Percentiles rank a stretch among this genome's conserved stretches.
Evolutionary conservation across 1,140 invertebrate genomes (phyloP).

Genomic region (Lineus longissimus): DNA sequence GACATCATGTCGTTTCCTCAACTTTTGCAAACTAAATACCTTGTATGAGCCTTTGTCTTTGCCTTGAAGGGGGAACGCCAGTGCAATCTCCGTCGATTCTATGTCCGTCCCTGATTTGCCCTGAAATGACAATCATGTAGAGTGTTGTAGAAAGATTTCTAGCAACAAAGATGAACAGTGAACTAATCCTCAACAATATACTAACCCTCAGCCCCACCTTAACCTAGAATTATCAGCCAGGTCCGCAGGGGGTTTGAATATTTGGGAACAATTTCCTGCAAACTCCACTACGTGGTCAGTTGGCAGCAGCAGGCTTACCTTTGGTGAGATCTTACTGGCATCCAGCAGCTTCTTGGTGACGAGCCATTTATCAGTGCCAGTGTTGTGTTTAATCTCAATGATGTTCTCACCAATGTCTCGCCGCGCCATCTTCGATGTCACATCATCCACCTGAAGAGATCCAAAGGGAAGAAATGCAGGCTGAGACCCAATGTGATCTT

Average conservation of each 20-base stretch:
- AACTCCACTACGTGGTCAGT: no score
- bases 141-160: no score
- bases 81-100: constrained; percentile 49
- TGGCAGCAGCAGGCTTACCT: constrained; percentile 28
- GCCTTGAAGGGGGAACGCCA: constrained; percentile 43
- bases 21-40: background rate
- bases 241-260: no score
- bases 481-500: no score
- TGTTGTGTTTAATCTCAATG: constrained; percentile 40
- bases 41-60: background rate
- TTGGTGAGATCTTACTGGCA: constrained; percentile 40
- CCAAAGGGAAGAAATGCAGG: no score
- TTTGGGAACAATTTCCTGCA: no score
- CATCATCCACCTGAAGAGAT: constrained; percentile 32
- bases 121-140: constrained; percentile 25
- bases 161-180: no score
- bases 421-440: constrained; percentile 31
- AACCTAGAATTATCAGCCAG: no score
- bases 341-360: constrained; percentile 45
- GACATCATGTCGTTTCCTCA: background rate
- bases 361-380: constrained; percentile 37
- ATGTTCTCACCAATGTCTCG: constrained; percentile 35
- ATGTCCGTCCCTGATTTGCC: constrained; percentile 48
- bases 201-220: no score
- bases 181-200: no score